Conservation (phyloP, 2,113 vertebrate species). For the Prionailurus viverrinus region DNA sequence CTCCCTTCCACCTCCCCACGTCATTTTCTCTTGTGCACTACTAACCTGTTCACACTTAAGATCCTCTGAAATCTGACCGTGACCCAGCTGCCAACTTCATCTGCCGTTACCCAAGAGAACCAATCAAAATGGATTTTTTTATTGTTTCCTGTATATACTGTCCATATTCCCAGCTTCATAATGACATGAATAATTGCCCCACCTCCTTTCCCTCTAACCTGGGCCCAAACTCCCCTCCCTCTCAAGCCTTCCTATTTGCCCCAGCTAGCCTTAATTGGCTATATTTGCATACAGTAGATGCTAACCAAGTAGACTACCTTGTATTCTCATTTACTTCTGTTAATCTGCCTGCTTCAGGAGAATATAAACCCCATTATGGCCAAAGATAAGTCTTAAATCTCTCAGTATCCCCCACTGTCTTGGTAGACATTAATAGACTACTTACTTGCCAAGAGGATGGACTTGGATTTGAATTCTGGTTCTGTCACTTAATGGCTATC, state of each 20-base stretch:
- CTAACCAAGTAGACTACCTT: not conserved
- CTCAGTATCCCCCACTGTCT: not conserved
- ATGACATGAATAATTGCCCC: not conserved
- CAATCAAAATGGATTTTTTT: not conserved
- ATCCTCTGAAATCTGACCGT: not conserved
- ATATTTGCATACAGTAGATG: not conserved
- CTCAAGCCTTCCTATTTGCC: not conserved
- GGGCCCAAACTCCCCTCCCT: not conserved
- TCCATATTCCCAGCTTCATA: constrained; percentile 15
- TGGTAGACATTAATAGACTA: not conserved
- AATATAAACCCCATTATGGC: not conserved
- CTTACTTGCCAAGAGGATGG: not conserved
- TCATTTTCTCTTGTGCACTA: not conserved
- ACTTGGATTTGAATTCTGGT: not conserved
- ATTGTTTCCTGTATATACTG: not conserved
- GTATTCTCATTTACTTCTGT: not conserved
- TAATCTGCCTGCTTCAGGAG: not conserved
- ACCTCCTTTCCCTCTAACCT: not conserved
- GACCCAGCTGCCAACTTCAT: not conserved
- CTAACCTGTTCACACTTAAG: not conserved
- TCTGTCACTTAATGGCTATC: not conserved
- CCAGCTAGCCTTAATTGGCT: not conserved
- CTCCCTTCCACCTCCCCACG: not conserved
- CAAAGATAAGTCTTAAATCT: not conserved
- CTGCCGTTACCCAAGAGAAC: not conserved